Percentiles rank a stretch among this genome's conserved stretches.
Evolutionary conservation across 2,113 vertebrate genomes (phyloP).

Genomic region (Pongo pygmaeus): DNA sequence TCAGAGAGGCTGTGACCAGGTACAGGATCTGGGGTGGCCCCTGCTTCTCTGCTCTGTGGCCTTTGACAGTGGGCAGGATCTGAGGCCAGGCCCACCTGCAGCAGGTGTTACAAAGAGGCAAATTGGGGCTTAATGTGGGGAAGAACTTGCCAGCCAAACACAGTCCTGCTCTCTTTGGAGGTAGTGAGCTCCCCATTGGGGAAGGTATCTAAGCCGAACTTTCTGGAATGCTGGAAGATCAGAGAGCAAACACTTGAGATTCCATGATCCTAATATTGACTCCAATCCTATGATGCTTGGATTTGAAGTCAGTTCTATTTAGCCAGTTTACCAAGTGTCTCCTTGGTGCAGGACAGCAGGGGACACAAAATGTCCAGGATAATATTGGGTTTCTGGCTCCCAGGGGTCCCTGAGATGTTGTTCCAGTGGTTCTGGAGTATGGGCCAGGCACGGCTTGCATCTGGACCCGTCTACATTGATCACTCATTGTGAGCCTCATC

Average conservation of each 20-base stretch:
- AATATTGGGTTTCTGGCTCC: background rate
- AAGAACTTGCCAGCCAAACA: background rate
- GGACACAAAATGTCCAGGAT: background rate
- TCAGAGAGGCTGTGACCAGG: background rate
- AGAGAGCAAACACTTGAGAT: background rate
- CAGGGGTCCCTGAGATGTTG: background rate
- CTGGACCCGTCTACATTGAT: background rate
- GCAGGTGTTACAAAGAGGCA: background rate
- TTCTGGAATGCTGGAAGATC: background rate
- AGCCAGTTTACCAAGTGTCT: background rate
- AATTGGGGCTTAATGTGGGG: background rate
- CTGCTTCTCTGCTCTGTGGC: background rate
- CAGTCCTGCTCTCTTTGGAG: background rate
- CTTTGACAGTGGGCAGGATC: background rate
- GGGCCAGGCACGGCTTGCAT: accelerated
- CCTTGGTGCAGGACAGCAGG: background rate
- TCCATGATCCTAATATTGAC: background rate
- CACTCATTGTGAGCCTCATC: background rate
- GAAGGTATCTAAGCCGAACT: background rate
- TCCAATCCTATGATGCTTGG: background rate
- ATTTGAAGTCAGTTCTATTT: background rate
- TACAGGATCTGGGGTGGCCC: background rate
- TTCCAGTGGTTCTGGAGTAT: background rate
- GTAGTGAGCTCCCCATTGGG: accelerated
- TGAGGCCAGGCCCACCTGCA: background rate